Base-by-base conservation (phyloP, 2,888 invertebrate species). In the Gryllus longicercus region DNA sequence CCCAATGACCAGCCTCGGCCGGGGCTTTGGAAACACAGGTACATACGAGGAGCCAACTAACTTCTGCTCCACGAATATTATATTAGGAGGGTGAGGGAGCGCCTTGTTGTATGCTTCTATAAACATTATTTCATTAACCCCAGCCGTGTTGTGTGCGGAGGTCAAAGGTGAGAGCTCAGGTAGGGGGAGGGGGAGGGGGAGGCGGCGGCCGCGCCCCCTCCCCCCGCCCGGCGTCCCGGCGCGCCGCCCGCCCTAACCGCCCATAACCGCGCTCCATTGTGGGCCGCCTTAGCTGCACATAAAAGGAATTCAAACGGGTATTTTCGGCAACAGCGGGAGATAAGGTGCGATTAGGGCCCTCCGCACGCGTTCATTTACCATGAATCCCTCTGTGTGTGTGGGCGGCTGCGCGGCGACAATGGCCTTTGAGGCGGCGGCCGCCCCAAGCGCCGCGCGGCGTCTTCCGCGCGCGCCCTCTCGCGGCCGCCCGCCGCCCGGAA, bases 121-220 rank as follows among this genome's bases (percentile, higher is more conserved):
- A 63, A 63, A 63, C 63, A 63, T 63, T 63, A 63, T 63, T 63
- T 63, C 63, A 63, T 63, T 63, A 63, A 63, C 63, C 63, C 63
- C 63, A n/a, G 63, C 63, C 63, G n/a, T n/a, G 63, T n/a, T 63
- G 63, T n/a, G n/a, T 63, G 63, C 63, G 63, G 63, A 63, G 63
- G 63, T 63, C 63, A 63, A 63, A 63, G 63, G 63, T 63, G 63
- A 63, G 63, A 63, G n/a, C n/a, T 63, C 16, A 63, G 63, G 63
- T 63, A 14, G 63, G 1, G 38, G 5, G 38, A 8, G 38, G 38
- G 38, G 2, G 38, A 8, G 38, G 38, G 0, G 25, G 25, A 2
- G 4, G 25, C 4, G 63, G 16, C 16, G 1, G 16, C 51, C 51
- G 51, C 51, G 2, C 63, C 2, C 63, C 63, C 63, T 18, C 63